Evolutionary conservation across 1,140 invertebrate genomes (phyloP), one percentile per base, ranked within the genome.

Genomic region (Drosophila oshimai): DNA sequence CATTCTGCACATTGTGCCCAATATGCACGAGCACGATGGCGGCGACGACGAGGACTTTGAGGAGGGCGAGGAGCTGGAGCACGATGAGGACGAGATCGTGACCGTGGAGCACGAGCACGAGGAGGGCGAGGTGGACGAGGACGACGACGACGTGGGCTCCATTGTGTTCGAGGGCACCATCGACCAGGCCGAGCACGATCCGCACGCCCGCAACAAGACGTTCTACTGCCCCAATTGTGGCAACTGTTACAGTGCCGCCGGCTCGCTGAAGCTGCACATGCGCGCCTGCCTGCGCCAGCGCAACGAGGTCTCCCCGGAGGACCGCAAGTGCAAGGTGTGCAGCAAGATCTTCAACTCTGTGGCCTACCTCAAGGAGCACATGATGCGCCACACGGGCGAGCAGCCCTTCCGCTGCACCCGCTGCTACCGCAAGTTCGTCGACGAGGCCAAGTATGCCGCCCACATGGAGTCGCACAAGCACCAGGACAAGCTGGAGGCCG

Each of bases 201-300:
- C 73, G 39, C 69, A 77, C 12, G 47, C 34, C 4, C 80, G 81
- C 42, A 84, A 72, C 47, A 90, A 90, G 50, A 88, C 89, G 9
- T 90, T 90, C 51, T 90, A 90, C 17, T 90, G 89, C 9, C 84
- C 89, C 4, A 90, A 90, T 33, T 90, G 89, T 20, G 89, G 89
- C 31, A 90, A 90, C 29, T 90, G 89, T 28, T 90, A 90, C 17
- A 90, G 88, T 33, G 89, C 89, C 22, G 89, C 89, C 17, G 89
- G 89, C 1, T 90, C 90, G 1, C 33, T 90, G 0, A 90, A 90
- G 57, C 67, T 90, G 1, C 89, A 90, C 13, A 90, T 90, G 84
- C 77, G 89, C n/a, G 89, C 89, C 22, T 90, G 89, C n/a, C 18
- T 90, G 33, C 84, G 86, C 0, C 80, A 90, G 6, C 73, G 81